These are phyloP conservation scores for Agrotis ipsilon DNA, from an alignment of 2,888 invertebrate genomes.

Conservation along the genomic window DNA sequence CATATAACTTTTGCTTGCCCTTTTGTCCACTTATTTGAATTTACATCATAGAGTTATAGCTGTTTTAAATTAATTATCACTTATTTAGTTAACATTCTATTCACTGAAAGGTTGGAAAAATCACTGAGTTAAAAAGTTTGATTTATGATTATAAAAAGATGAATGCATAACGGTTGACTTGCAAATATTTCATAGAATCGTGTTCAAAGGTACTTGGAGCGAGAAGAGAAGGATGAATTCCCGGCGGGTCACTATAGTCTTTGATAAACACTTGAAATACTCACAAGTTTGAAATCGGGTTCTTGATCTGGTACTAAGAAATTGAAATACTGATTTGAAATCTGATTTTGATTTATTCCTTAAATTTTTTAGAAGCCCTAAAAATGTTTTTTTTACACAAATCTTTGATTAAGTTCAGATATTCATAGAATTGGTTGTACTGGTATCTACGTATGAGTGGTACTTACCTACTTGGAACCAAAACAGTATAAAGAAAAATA, in stretches of 20 bases:
- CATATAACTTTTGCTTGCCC: neutral
- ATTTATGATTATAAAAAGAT: too few relatives aligned
- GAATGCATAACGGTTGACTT: neutral
- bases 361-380: neutral
- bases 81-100: slow-evolving; percentile 25
- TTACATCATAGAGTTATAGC: slow-evolving; percentile 7
- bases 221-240: slow-evolving; percentile 18
- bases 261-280: slow-evolving; percentile 43
- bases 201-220: slow-evolving; percentile 16
- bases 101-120: slow-evolving; percentile 18
- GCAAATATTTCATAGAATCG: slow-evolving; percentile 25
- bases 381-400: neutral
- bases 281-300: slow-evolving; percentile 27
- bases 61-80: slow-evolving; percentile 28
- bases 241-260: slow-evolving; percentile 29
- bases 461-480: neutral
- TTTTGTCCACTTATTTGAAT: slow-evolving; percentile 8
- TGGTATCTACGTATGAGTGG: neutral
- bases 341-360: neutral
- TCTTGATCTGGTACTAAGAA: slow-evolving; percentile 9
- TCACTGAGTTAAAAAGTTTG: too few relatives aligned
- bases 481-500: neutral
- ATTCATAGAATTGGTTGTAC: too few relatives aligned
- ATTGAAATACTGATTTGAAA: slow-evolving; percentile 15
- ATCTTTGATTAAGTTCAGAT: too few relatives aligned